These are phyloP conservation scores for Drosophila suboccidentalis DNA, from an alignment of 2,888 invertebrate genomes.

Conservation along the genomic window DNA sequence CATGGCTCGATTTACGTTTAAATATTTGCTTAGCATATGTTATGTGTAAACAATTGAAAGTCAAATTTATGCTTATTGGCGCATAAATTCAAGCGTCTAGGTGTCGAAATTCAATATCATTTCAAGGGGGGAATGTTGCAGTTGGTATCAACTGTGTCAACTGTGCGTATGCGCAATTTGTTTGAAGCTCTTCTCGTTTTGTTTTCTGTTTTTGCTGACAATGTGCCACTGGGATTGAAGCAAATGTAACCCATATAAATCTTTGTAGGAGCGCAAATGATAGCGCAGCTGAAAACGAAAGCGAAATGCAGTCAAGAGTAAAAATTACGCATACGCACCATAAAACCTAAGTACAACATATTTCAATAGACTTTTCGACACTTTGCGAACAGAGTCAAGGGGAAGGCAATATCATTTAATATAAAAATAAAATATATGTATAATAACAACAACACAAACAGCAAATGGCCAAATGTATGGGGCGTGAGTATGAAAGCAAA, in stretches of 20 bases:
- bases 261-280: constrained; percentile 50
- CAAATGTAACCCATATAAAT: constrained; percentile 71
- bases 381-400: constrained; percentile 42
- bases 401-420: constrained; percentile 31
- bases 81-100: constrained; percentile 68
- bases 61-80: constrained; percentile 69
- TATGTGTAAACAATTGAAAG: constrained; percentile 64
- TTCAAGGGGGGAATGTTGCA: background rate
- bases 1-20: constrained; percentile 45
- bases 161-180: constrained; percentile 51
- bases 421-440: constrained; percentile 14
- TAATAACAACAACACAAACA: constrained; percentile 32
- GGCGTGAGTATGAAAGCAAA: constrained; percentile 2
- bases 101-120: constrained; percentile 57
- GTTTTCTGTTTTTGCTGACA: constrained; percentile 48
- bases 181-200: constrained; percentile 33
- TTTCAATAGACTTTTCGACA: constrained; percentile 80
- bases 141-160: constrained; percentile 30
- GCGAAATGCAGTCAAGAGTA: constrained; percentile 77
- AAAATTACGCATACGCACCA: constrained; percentile 80
- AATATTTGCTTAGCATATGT: constrained; percentile 62
- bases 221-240: constrained; percentile 26
- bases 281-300: constrained; percentile 60
- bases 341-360: constrained; percentile 80
- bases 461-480: constrained; percentile 44